Evolutionary conservation across 2,113 vertebrate species (phyloP), one percentile per base, ranked within the genome.

Genomic region (Micronisus gabar): DNA sequence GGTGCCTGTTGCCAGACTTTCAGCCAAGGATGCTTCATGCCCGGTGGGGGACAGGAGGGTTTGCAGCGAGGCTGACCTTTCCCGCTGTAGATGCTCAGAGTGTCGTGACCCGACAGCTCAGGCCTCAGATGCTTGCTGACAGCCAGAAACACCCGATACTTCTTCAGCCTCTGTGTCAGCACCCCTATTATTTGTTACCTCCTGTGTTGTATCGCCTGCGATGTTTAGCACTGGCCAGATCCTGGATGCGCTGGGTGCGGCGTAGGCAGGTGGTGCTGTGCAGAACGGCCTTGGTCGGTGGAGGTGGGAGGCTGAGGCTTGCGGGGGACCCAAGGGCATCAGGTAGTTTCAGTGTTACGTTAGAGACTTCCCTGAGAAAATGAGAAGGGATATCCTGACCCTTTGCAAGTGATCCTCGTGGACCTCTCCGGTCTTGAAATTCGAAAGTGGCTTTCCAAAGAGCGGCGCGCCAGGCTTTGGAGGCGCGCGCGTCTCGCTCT

Each of bases 401-500:
- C 12, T 83, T 80, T 55, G 41, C 47, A 23, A 3, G 26, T 40
- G 50, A 63, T 78, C 29, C 59, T 76, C 11, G 2, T 0, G 32
- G 67, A n/a, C 52, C 23, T 71, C 19, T 79, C 43, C 7, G 18
- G 29, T 73, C 34, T 78, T 70, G 8, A 59, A 21, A 71, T 30
- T 19, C 19, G 16, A 5, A 67, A 18, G 34, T 40, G 43, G 23
- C n/a, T 94, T 89, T 78, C 67, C 16, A 5, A 9, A 71, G 73
- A 65, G 58, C 3, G 0, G 10, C 22, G 1, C 2, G 2, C 34
- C 5, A 4, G 29, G 41, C 43, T 73, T 81, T 45, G 75, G 41
- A 50, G 75, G 66, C 0, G 0, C 26, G 29, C 13, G 6, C 0
- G 0, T 15, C 29, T 41, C 76, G 34, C 3, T 6, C 19, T 73